Evolutionary conservation across 2,888 invertebrate species (phyloP).

Genomic region (Vannuccia rotundouncinata): DNA sequence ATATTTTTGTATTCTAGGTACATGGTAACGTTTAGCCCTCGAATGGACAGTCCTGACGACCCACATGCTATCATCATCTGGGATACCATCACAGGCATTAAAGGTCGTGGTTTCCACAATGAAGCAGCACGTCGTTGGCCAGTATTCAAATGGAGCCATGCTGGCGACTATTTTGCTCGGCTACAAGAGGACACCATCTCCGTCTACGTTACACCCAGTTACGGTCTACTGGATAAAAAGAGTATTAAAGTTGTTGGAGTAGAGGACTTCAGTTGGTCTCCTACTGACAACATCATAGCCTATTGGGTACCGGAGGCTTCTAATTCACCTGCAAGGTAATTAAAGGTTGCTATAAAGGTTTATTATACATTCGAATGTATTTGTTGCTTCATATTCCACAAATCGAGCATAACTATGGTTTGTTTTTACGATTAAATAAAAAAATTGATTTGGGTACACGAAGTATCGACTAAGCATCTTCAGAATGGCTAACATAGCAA

Average conservation of each 20-base stretch:
- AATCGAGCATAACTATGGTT: too few relatives aligned
- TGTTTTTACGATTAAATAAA: too few relatives aligned
- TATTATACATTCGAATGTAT: background rate
- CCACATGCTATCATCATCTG: conserved; percentile 78
- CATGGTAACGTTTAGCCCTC: conserved; percentile 83
- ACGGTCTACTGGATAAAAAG: conserved; percentile 84
- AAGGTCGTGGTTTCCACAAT: conserved; percentile 76
- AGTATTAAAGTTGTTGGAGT: conserved; percentile 66
- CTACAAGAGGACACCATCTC: conserved; percentile 70
- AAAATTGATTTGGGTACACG: too few relatives aligned
- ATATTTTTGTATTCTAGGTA: conserved; percentile 61
- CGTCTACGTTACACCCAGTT: conserved; percentile 90
- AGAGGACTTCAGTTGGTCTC: conserved; percentile 92
- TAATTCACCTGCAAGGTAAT: conserved; percentile 81
- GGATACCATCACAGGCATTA: conserved; percentile 88
- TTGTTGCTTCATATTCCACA: background rate
- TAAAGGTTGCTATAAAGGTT: background rate
- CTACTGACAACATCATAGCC: conserved; percentile 86
- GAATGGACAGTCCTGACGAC: conserved; percentile 65
- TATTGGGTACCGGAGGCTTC: conserved; percentile 93
- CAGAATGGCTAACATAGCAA: too few relatives aligned
- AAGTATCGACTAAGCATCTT: too few relatives aligned
- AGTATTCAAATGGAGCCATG: conserved; percentile 71
- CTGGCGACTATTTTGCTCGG: conserved; percentile 86
- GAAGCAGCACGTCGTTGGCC: conserved; percentile 22